Evolutionary conservation across 2,888 invertebrate species (phyloP).

Genomic region (Acrobasis consociella): DNA sequence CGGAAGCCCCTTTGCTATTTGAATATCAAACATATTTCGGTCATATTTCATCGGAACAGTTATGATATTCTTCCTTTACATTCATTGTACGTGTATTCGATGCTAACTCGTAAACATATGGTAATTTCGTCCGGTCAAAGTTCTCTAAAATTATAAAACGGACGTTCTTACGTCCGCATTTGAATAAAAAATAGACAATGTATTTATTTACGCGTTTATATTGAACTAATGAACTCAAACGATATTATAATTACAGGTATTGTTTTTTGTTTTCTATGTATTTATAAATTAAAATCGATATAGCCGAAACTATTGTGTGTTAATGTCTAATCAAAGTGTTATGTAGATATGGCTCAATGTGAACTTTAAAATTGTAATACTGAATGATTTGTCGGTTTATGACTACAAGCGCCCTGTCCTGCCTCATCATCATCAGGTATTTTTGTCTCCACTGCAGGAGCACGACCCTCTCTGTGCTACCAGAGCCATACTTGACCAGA

Average conservation of each 20-base stretch:
- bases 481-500: too few species aligned
- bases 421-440: too few species aligned
- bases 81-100: slow-evolving; percentile 65
- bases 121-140: slow-evolving; percentile 55
- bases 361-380: slow-evolving; percentile 43
- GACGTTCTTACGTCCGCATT: slow-evolving; percentile 39
- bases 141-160: slow-evolving; percentile 45
- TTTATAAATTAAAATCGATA: slow-evolving; percentile 43
- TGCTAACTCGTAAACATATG: slow-evolving; percentile 57
- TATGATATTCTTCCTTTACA: slow-evolving; percentile 78
- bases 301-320: slow-evolving; percentile 52
- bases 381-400: slow-evolving; percentile 60
- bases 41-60: slow-evolving; percentile 77
- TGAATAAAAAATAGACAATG: slow-evolving; percentile 38
- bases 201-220: slow-evolving; percentile 25
- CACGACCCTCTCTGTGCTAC: too few species aligned
- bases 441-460: too few species aligned
- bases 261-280: slow-evolving; percentile 32
- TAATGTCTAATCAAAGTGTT: slow-evolving; percentile 36
- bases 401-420: slow-evolving; percentile 45
- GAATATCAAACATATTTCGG: slow-evolving; percentile 79
- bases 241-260: slow-evolving; percentile 34
- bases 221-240: slow-evolving; percentile 38
- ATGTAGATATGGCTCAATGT: slow-evolving; percentile 35
- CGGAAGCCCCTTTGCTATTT: slow-evolving; percentile 76